Evolutionary conservation across 2,113 vertebrate genomes (phyloP), one percentile per base, ranked within the genome.

Genomic region (Leucopsar rothschildi): DNA sequence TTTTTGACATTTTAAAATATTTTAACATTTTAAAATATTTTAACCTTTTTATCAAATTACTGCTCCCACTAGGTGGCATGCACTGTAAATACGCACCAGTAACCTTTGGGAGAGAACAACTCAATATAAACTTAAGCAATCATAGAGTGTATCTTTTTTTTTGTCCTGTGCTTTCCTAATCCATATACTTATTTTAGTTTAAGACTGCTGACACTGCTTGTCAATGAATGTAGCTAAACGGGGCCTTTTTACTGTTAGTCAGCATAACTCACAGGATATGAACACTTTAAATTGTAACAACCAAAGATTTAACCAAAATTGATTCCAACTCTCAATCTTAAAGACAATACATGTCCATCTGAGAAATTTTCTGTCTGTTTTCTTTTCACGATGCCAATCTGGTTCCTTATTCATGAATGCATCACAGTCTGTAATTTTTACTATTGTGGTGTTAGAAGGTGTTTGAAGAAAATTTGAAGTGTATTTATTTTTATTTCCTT

Each of bases 61-160:
- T 35, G 9, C 33, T 94, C 80, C 88, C 88, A 86, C 91, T 93
- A 91, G 89, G 89, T 95, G 89, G 96, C 93, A 78, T 59, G 25
- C 68, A 56, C 65, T 83, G 59, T 83, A 80, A 94, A 92, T 86
- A 12, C 68, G 44, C 50, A 83, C 11, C 4, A 17, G 14, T 73
- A 55, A 77, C 29, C 56, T 92, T 35, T 55, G 17, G 17, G 22
- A 35, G 7, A 72, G 35, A 39, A 4, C 13, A 78, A 85, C 7
- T 56, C 61, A 15, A 53, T 61, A 15, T 24, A 86, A 90, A 50
- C 14, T n/a, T 50, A 27, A 42, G 15, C 0, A 2, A 28, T 70
- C 17, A 47, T 19, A 44, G 19, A 40, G 19, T 33, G 8, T 52
- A 20, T 42, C 1, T 29, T 73, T 61, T 75, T 35, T 20, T 37